A percentile compares a stretch with the other conserved stretches of the same genome.
Conservation (phyloP, 1,140 invertebrate species). For the Neuroterus valhalla region DNA sequence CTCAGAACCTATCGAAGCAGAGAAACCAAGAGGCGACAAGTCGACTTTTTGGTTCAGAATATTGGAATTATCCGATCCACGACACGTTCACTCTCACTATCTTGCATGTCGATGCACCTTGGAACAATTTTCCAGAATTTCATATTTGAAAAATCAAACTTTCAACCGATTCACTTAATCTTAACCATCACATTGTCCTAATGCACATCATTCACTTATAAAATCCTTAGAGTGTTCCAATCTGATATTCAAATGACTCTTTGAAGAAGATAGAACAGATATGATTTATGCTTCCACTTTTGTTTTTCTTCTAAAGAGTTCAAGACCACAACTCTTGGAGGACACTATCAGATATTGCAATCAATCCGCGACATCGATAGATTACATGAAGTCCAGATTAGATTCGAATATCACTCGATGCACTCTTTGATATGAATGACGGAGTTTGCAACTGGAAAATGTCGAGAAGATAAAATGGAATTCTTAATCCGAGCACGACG, state of each 20-base stretch:
- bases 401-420: background rate
- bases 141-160: background rate
- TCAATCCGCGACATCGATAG: background rate
- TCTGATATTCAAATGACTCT: no score
- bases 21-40: constrained; percentile 3
- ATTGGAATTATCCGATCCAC: constrained; percentile 20
- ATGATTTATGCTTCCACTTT: background rate
- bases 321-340: background rate
- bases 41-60: constrained; percentile 2
- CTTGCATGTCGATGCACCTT: constrained; percentile 17
- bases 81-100: constrained; percentile 22
- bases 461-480: constrained; percentile 32
- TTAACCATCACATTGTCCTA: background rate
- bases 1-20: constrained; percentile 11
- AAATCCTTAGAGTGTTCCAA: no score
- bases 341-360: background rate
- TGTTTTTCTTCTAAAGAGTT: background rate
- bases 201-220: background rate
- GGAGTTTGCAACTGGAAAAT: background rate
- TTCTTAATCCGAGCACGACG: constrained; percentile 50
- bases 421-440: background rate
- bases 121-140: background rate
- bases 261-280: no score
- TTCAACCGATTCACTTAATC: background rate
- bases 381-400: background rate